Evolutionary conservation across 2,888 invertebrate species (phyloP).

Genomic region (Bugulina stolonifera): DNA sequence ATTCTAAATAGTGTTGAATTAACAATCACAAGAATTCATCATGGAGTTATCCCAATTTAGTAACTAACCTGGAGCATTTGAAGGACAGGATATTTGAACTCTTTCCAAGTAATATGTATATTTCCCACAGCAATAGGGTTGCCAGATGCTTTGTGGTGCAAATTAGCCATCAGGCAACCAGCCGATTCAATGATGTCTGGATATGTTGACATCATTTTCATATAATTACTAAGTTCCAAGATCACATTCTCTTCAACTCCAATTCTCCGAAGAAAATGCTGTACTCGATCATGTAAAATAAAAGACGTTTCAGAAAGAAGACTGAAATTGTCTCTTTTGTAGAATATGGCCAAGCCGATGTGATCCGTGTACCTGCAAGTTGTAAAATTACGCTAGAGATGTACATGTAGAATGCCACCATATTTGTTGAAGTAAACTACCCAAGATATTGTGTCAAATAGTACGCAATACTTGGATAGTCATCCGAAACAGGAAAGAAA

Average conservation of each 20-base stretch:
- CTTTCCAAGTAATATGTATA: not conserved
- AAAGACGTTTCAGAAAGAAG: not conserved
- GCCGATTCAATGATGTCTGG: not conserved
- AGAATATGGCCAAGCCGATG: conserved; percentile 16
- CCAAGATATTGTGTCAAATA: too few species aligned
- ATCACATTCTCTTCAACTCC: not conserved
- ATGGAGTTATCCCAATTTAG: too few species aligned
- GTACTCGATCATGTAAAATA: not conserved
- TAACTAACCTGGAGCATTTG: not conserved
- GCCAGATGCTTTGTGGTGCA: not conserved
- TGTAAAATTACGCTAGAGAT: too few species aligned
- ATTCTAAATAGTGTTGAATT: too few species aligned
- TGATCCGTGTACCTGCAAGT: not conserved
- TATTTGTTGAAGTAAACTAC: too few species aligned
- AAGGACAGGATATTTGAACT: not conserved
- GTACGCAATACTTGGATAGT: too few species aligned
- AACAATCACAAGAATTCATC: too few species aligned
- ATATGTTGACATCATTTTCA: not conserved
- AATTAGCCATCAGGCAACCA: not conserved
- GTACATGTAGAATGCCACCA: too few species aligned
- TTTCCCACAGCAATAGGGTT: not conserved
- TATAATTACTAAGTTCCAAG: not conserved
- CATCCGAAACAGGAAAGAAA: too few species aligned
- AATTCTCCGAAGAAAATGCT: not conserved
- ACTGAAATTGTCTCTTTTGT: not conserved